Percentiles rank a stretch among this genome's conserved stretches.
phyloP scores from a whole-genome alignment of 1,140 invertebrate species.

The Plutomurus gul region DNA sequence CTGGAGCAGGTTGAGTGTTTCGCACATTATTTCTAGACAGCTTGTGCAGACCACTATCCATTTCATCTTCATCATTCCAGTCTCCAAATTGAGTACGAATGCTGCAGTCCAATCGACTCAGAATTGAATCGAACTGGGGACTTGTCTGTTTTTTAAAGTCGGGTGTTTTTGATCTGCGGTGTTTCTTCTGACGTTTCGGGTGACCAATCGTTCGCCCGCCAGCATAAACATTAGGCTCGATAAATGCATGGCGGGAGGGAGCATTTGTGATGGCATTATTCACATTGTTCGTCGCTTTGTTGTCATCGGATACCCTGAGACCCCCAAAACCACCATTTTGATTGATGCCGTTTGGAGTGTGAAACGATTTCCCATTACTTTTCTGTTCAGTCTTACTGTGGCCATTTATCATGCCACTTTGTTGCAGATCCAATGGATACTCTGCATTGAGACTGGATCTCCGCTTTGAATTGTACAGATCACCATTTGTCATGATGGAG shows the following conservation, averaged over 20 bases:
- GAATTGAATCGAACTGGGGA: constrained; percentile 26
- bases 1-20: not conserved
- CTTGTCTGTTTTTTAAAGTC: not conserved
- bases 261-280: constrained; percentile 47
- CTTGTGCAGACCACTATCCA: not conserved
- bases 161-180: constrained; percentile 27
- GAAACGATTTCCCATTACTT: not conserved
- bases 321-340: not conserved
- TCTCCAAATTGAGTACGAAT: constrained; percentile 40
- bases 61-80: constrained; percentile 16
- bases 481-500: not conserved
- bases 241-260: not conserved
- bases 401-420: not conserved
- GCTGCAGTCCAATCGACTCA: constrained; percentile 22
- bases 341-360: not conserved
- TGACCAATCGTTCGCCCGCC: not conserved
- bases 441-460: not conserved
- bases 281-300: not conserved
- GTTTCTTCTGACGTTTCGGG: not conserved
- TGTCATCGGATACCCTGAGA: not conserved
- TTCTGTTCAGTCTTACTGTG: not conserved
- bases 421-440: not conserved
- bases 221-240: constrained; percentile 37
- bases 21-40: not conserved
- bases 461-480: not conserved